Evolutionary conservation across 2,797 vertebrate genomes (phyloP).

Genomic region (Trachurus trachurus): DNA sequence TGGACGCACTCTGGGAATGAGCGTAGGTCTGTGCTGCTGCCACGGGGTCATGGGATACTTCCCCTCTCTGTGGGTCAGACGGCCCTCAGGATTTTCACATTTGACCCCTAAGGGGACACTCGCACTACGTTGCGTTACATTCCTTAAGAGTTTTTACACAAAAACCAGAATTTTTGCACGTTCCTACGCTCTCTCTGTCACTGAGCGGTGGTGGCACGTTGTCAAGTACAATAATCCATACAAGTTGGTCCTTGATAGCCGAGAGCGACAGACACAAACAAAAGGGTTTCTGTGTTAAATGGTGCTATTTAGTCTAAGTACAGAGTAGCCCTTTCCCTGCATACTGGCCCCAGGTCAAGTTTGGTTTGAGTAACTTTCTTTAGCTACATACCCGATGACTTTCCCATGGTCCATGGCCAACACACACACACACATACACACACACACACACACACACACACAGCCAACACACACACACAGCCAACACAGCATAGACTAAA

Average conservation of each 20-base stretch:
- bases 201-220: constrained; percentile 3
- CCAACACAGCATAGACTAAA: constrained; percentile 17
- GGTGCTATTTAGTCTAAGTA: constrained; percentile 64
- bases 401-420: constrained; percentile 69
- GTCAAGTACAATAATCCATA: constrained; percentile 35
- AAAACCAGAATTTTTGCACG: constrained; percentile 27
- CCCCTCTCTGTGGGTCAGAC: constrained; percentile 49
- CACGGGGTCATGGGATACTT: constrained; percentile 73
- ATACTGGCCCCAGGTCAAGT: constrained; percentile 51
- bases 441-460: too few species aligned
- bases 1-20: constrained; percentile 53
- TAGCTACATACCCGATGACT: constrained; percentile 41
- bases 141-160: constrained; percentile 61
- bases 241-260: constrained; percentile 41
- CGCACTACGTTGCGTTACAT: constrained; percentile 45
- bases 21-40: constrained; percentile 53
- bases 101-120: constrained; percentile 60
- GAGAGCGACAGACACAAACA: constrained; percentile 54
- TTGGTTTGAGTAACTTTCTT: constrained; percentile 61
- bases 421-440: too few species aligned
- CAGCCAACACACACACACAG: constrained; percentile 34
- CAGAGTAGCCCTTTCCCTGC: constrained; percentile 47
- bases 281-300: constrained; percentile 64
- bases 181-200: constrained; percentile 37
- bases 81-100: constrained; percentile 67